Evolutionary conservation across 2,888 invertebrate species (phyloP).

Genomic region (Esperia sulphurella): DNA sequence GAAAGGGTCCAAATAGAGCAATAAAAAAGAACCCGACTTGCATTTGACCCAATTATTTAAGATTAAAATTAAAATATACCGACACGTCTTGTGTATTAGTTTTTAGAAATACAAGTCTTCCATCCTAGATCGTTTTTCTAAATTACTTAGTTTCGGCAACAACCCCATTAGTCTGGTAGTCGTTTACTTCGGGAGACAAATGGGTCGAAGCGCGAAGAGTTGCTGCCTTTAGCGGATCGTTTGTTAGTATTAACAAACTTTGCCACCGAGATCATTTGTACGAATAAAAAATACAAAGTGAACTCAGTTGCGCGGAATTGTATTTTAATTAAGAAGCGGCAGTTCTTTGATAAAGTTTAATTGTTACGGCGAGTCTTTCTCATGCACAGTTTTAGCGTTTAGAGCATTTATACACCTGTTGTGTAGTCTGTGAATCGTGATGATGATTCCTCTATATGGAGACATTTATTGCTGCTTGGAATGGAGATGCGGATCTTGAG

Average conservation of each 20-base stretch:
- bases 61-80: no score
- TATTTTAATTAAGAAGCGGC: slow-evolving; percentile 35
- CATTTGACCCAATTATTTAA: no score
- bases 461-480: no score
- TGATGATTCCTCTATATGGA: no score
- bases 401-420: no score
- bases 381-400: no score
- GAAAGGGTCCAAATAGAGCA: no score
- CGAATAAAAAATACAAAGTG: slow-evolving; percentile 47
- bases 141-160: slow-evolving; percentile 47
- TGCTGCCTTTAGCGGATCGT: slow-evolving; percentile 43
- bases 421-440: no score
- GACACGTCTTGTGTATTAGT: neutral
- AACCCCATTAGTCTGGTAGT: slow-evolving; percentile 47
- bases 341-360: slow-evolving; percentile 19
- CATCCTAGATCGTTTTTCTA: slow-evolving; percentile 54
- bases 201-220: slow-evolving; percentile 43
- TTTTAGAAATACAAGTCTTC: slow-evolving; percentile 15
- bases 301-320: slow-evolving; percentile 21
- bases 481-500: no score
- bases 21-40: no score
- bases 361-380: slow-evolving; percentile 22
- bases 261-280: slow-evolving; percentile 50
- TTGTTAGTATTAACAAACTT: slow-evolving; percentile 62
- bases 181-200: slow-evolving; percentile 56